Percentiles rank a stretch among this genome's conserved stretches.
Conservation (phyloP, 1,140 invertebrate species). For the Nasonia longicornis region DNA sequence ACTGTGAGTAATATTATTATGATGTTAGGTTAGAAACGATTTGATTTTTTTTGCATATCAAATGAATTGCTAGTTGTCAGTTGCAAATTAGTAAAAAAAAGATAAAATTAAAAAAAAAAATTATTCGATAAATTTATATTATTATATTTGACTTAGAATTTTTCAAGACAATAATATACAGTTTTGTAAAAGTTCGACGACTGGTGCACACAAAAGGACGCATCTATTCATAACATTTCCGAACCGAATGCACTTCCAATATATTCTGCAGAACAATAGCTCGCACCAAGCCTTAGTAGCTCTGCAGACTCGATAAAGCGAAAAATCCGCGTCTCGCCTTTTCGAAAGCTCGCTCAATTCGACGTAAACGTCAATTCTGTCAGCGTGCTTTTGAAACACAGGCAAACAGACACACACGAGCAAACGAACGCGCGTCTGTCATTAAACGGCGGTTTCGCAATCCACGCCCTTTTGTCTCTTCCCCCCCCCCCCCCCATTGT, state of each 20-base stretch:
- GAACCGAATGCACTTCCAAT: no score
- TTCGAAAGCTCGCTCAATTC: not conserved
- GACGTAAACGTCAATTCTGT: constrained; percentile 16
- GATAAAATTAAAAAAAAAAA: no score
- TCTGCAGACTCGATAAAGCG: not conserved
- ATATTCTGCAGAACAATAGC: not conserved
- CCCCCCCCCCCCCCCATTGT: not conserved
- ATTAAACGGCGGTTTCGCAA: not conserved
- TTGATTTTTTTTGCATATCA: no score
- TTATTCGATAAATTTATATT: no score
- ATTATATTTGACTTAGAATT: no score
- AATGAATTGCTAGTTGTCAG: no score
- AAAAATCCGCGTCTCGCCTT: not conserved
- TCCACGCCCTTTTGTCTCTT: not conserved
- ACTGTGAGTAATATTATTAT: not conserved
- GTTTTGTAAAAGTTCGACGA: not conserved
- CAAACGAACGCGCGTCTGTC: not conserved
- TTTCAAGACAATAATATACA: no score
- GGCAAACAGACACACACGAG: not conserved
- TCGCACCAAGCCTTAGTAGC: not conserved
- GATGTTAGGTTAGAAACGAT: no score
- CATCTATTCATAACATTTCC: no score
- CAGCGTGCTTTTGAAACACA: not conserved
- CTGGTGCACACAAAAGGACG: no score
- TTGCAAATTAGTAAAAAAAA: no score